Conservation (phyloP, 2,888 invertebrate species). For the Hirtodrosophila histrioides region DNA sequence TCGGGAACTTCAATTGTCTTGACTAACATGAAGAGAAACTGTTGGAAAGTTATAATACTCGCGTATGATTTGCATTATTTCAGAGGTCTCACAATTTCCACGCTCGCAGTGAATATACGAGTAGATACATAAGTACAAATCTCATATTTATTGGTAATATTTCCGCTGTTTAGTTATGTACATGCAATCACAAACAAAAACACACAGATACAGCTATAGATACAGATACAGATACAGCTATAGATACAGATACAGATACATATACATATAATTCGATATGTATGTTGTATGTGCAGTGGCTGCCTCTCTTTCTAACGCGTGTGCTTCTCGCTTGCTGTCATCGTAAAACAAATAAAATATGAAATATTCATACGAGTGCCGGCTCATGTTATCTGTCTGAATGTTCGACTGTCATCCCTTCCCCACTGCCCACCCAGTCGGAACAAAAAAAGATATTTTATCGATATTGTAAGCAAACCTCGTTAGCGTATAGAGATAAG, state of each 20-base stretch:
- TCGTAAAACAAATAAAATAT: slow-evolving; percentile 62
- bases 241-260: too few relatives aligned
- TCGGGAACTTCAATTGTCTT: slow-evolving; percentile 60
- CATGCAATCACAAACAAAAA: slow-evolving; percentile 42
- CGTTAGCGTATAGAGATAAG: slow-evolving; percentile 49
- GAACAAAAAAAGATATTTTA: slow-evolving; percentile 52
- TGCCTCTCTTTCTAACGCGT: slow-evolving; percentile 16
- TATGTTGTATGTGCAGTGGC: not conserved
- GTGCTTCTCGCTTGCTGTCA: slow-evolving; percentile 40
- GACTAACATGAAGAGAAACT: slow-evolving; percentile 11
- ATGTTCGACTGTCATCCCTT: slow-evolving; percentile 4
- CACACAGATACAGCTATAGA: slow-evolving; percentile 20
- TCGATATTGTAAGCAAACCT: slow-evolving; percentile 72
- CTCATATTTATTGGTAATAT: slow-evolving; percentile 57
- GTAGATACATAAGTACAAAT: slow-evolving; percentile 14
- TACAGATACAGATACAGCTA: slow-evolving; percentile 27
- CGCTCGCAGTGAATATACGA: too few relatives aligned
- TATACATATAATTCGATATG: slow-evolving; percentile 19
- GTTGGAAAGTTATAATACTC: slow-evolving; percentile 11
- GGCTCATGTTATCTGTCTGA: slow-evolving; percentile 63
- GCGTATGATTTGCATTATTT: slow-evolving; percentile 13
- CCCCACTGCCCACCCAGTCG: not conserved
- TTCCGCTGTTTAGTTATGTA: slow-evolving; percentile 59
- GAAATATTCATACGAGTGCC: slow-evolving; percentile 63
- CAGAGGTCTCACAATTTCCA: not conserved